Conservation (phyloP, 1,140 invertebrate species). For the Pseudomyrmex concolor region DNA sequence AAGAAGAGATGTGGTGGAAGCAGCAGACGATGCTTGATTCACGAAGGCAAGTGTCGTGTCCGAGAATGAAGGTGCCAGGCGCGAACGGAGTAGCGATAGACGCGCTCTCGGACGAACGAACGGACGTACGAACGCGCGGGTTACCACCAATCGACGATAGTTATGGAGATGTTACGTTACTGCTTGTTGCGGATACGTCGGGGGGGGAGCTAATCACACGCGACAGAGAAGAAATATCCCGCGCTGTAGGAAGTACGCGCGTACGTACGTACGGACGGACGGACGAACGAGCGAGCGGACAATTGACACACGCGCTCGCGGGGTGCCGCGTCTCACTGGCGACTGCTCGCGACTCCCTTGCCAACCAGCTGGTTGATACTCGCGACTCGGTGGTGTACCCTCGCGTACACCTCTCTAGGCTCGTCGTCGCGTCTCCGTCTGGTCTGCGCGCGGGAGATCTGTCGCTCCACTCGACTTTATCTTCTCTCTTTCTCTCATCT, state of each 20-base stretch:
- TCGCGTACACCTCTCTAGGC: constrained; percentile 76
- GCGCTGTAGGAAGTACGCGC: constrained; percentile 58
- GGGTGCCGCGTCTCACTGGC: constrained; percentile 83
- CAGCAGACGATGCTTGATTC: constrained; percentile 45
- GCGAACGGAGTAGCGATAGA: constrained; percentile 4
- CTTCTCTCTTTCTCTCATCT: constrained; percentile 40
- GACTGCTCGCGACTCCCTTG: constrained; percentile 79
- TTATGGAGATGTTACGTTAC: too few species aligned
- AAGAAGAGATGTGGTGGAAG: not conserved
- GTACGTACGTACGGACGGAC: constrained; percentile 55
- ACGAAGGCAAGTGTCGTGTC: constrained; percentile 32
- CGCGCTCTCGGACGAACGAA: constrained; percentile 25
- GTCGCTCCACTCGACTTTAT: constrained; percentile 48
- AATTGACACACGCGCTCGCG: constrained; percentile 77
- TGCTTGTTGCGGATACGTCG: not conserved
- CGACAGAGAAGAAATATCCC: not conserved
- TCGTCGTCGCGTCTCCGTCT: constrained; percentile 55
- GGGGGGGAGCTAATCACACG: too few species aligned
- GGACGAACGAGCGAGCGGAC: constrained; percentile 62
- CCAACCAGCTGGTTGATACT: constrained; percentile 82
- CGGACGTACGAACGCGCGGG: not conserved
- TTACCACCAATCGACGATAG: not conserved
- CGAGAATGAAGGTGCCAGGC: constrained; percentile 35
- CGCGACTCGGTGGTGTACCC: constrained; percentile 66
- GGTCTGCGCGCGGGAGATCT: constrained; percentile 25